Conservation (phyloP, 1,140 invertebrate species). For the Drosophila nigrodunni region DNA sequence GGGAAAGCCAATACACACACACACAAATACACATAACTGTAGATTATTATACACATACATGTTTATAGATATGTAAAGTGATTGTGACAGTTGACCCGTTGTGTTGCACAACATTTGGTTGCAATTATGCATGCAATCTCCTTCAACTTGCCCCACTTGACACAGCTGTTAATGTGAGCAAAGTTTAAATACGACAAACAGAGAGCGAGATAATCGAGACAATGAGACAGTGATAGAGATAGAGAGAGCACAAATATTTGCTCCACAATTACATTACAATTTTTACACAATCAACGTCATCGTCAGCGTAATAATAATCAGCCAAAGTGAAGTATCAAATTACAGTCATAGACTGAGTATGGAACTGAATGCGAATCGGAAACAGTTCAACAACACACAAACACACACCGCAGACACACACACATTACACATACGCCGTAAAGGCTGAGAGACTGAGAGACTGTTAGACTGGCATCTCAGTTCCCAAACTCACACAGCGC, state of each 20-base stretch:
- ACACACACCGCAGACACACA: not conserved
- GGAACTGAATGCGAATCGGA: conserved; percentile 65
- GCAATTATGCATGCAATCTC: conserved; percentile 57
- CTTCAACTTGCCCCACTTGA: conserved; percentile 61
- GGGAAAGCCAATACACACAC: conserved; percentile 46
- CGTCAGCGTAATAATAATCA: conserved; percentile 76
- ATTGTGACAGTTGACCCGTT: conserved; percentile 53
- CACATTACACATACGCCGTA: conserved; percentile 59
- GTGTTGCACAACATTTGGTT: conserved; percentile 47
- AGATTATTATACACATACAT: conserved; percentile 33
- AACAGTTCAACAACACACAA: conserved; percentile 32
- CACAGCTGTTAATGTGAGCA: conserved; percentile 55
- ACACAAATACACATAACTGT: conserved; percentile 16
- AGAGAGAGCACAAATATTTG: conserved; percentile 44
- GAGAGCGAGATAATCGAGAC: not conserved
- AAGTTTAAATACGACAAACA: conserved; percentile 54
- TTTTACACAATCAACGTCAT: conserved; percentile 81
- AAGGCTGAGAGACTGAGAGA: conserved; percentile 2
- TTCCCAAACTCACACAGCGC: conserved; percentile 42
- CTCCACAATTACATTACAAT: conserved; percentile 79
- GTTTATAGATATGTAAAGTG: conserved; percentile 60
- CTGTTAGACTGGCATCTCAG: not conserved
- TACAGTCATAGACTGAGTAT: conserved; percentile 55
- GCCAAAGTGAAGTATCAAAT: conserved; percentile 82
- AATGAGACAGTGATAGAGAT: not conserved